Evolutionary conservation across 2,113 vertebrate genomes (phyloP).

Genomic region (Podarcis muralis): DNA sequence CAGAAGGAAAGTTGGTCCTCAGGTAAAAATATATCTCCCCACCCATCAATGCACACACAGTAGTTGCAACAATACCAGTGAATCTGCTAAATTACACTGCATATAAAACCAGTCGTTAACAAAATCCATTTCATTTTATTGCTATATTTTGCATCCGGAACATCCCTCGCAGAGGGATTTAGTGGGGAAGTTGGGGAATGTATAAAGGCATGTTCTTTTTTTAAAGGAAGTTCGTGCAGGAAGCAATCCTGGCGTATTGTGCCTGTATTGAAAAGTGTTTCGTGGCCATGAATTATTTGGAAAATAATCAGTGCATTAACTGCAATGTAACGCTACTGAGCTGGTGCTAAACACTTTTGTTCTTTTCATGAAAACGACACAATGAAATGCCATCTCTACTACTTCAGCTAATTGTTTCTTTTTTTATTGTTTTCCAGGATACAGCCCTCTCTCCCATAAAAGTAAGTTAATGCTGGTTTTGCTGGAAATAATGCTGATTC

Average conservation of each 20-base stretch:
- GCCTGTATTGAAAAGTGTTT: not conserved
- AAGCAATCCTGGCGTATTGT: not conserved
- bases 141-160: not conserved
- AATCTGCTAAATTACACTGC: not conserved
- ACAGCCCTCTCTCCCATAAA: slow-evolving; percentile 91
- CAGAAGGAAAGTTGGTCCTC: no score
- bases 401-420: not conserved
- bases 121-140: not conserved
- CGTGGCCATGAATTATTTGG: not conserved
- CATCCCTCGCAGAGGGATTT: not conserved
- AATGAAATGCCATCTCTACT: not conserved
- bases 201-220: not conserved
- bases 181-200: no score
- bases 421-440: slow-evolving; percentile 75
- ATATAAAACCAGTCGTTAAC: not conserved
- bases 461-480: slow-evolving; percentile 81
- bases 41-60: not conserved
- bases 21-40: no score
- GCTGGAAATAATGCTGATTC: not conserved
- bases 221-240: not conserved
- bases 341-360: accelerated
- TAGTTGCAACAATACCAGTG: not conserved
- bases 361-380: not conserved
- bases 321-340: not conserved
- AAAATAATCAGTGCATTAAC: slow-evolving; percentile 8